phyloP scores from a whole-genome alignment of 2,113 vertebrate species.

The Condylura cristata region DNA sequence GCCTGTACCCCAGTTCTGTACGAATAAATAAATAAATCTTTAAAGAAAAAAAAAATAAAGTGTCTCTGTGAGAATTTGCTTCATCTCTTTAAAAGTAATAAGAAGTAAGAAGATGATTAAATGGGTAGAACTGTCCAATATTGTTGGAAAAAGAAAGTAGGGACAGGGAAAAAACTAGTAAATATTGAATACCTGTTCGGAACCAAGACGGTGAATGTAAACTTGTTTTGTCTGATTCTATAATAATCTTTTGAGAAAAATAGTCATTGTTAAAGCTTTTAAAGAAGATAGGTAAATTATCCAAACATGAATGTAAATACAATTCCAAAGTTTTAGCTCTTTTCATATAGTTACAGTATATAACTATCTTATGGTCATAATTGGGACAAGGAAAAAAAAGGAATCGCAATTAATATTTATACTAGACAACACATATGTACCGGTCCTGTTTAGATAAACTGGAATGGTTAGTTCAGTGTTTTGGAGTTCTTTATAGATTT shows the following conservation, averaged over 20 bases:
- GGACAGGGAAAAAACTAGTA: neutral
- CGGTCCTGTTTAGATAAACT: neutral
- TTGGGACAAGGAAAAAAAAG: neutral
- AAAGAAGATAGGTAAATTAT: neutral
- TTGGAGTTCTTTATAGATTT: constrained; percentile 27
- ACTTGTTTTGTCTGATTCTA: neutral
- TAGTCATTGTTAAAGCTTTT: neutral
- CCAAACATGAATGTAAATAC: neutral
- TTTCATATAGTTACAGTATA: neutral
- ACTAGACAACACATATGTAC: neutral
- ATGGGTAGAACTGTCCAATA: neutral
- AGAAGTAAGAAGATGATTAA: neutral
- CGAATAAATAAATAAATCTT: too few species aligned
- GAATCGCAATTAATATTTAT: neutral
- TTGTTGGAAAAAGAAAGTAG: neutral
- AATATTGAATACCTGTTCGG: neutral
- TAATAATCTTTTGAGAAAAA: neutral
- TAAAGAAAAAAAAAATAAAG: too few species aligned
- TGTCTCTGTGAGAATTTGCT: neutral
- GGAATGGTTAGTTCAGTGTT: neutral
- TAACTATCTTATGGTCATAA: neutral
- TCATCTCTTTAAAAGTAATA: neutral
- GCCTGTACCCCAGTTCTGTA: too few species aligned
- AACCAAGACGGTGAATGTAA: neutral
- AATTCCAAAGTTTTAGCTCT: neutral